Evolutionary conservation across 2,888 invertebrate species (phyloP).

Genomic region (Azorinus chamasolen): DNA sequence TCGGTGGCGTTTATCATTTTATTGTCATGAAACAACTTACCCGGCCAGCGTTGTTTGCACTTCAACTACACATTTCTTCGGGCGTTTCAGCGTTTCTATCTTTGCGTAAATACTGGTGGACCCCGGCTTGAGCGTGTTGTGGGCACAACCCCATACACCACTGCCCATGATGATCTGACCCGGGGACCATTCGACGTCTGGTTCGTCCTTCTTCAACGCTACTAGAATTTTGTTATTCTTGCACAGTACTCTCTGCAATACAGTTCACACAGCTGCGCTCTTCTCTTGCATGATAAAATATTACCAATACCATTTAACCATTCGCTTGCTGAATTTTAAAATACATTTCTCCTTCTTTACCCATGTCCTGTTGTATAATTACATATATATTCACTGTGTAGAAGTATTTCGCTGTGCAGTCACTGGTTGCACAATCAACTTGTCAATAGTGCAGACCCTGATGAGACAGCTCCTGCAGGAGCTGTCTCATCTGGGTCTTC

Average conservation of each 20-base stretch:
- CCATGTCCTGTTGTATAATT: too few species aligned
- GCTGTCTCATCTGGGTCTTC: too few species aligned
- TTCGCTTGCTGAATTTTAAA: neutral
- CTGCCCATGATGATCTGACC: constrained; percentile 62
- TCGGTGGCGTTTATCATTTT: too few species aligned
- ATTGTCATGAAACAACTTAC: too few species aligned
- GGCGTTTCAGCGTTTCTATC: constrained; percentile 30
- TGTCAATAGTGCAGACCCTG: too few species aligned
- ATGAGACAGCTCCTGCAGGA: too few species aligned
- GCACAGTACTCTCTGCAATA: constrained; percentile 56
- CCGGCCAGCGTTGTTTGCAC: constrained; percentile 47
- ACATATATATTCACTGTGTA: too few species aligned
- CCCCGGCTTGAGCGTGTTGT: constrained; percentile 45
- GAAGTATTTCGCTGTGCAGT: too few species aligned
- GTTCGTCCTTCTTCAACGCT: constrained; percentile 43
- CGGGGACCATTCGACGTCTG: constrained; percentile 43
- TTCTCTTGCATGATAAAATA: too few species aligned
- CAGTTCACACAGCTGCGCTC: neutral
- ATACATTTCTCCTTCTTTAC: too few species aligned
- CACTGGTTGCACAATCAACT: too few species aligned
- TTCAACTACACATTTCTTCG: constrained; percentile 49
- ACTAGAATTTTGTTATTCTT: constrained; percentile 55
- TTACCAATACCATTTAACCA: neutral
- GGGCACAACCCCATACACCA: constrained; percentile 42
- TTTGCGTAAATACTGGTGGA: constrained; percentile 52